phyloP scores from a whole-genome alignment of 1,140 invertebrate genomes.

The Aphidius ervi region DNA sequence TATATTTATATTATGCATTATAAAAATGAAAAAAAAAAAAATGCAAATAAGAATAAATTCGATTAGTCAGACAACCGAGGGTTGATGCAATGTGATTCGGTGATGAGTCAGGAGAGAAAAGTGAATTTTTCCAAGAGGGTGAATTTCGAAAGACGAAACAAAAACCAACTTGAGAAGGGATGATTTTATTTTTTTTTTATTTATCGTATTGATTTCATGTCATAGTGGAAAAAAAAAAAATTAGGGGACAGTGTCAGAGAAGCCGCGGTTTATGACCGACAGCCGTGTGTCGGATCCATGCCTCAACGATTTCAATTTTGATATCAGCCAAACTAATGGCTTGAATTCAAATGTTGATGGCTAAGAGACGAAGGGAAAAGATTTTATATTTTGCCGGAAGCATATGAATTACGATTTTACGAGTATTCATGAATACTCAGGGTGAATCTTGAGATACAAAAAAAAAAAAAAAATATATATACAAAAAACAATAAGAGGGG shows the following conservation, averaged over 20 bases:
- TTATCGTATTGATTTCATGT: too few relatives aligned
- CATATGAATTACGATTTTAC: conserved; percentile 11
- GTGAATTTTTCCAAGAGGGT: conserved; percentile 8
- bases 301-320: conserved; percentile 13
- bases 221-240: neutral
- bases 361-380: too few relatives aligned
- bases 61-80: neutral
- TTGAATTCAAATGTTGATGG: neutral
- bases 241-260: conserved; percentile 1
- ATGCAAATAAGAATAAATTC: neutral
- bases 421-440: neutral
- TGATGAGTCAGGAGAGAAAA: conserved; percentile 15
- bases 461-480: too few relatives aligned
- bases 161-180: too few relatives aligned
- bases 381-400: neutral
- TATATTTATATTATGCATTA: too few relatives aligned
- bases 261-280: conserved; percentile 9
- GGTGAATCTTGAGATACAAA: conserved; percentile 1
- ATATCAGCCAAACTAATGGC: conserved; percentile 15
- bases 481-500: neutral
- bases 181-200: too few relatives aligned
- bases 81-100: conserved; percentile 1
- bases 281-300: conserved; percentile 11
- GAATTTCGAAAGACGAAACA: neutral
- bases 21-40: neutral